Evolutionary conservation across 2,797 vertebrate genomes (phyloP).

Genomic region (Numenius phaeopus): DNA sequence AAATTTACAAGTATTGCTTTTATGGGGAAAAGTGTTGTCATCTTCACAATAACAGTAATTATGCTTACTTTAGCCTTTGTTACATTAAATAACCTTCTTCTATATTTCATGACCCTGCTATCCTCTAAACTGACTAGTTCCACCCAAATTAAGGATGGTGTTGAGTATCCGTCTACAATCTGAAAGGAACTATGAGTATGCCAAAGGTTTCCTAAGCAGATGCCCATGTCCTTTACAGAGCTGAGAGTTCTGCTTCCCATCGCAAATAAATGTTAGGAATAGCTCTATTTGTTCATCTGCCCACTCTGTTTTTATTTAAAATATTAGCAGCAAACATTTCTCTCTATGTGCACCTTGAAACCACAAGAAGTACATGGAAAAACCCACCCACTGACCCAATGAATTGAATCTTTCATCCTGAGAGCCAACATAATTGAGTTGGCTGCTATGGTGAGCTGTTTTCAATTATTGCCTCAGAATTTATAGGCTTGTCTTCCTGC

Average conservation of each 20-base stretch:
- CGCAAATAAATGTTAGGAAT: background rate
- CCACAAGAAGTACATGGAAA: background rate
- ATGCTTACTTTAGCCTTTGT: background rate
- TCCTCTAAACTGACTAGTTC: background rate
- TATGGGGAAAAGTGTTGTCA: rapidly evolving
- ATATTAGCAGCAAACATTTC: background rate
- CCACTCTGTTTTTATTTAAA: background rate
- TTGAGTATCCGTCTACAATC: background rate
- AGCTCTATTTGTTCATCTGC: background rate
- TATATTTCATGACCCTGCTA: background rate
- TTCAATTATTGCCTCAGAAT: constrained; percentile 40
- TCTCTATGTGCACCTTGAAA: background rate
- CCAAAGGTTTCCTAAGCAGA: background rate
- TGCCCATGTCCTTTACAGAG: background rate
- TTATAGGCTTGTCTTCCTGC: constrained; percentile 3
- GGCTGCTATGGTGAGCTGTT: constrained; percentile 31
- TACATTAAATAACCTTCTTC: background rate
- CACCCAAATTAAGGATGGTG: background rate
- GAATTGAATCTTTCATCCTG: background rate
- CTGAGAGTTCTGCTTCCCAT: rapidly evolving
- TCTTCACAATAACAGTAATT: background rate
- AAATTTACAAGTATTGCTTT: background rate
- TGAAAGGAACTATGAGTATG: background rate
- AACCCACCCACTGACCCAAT: background rate
- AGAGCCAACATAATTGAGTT: constrained; percentile 37